These are phyloP conservation scores for Seriola aureovittata DNA, from an alignment of 2,113 vertebrate species.

Conservation along the genomic window DNA sequence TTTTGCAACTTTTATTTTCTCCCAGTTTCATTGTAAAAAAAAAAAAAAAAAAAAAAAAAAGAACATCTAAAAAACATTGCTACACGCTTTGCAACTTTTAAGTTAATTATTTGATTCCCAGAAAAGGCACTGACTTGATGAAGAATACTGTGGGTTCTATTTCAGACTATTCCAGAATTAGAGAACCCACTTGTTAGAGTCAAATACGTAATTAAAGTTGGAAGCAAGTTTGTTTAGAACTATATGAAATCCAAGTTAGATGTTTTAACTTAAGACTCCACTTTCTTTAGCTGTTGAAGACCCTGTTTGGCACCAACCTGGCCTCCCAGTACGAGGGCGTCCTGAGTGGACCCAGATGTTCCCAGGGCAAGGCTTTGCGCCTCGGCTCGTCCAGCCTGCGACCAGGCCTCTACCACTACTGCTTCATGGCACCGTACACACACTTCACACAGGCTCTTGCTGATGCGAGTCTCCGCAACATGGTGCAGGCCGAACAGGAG, in stretches of 20 bases:
- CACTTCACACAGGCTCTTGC: conserved; percentile 98
- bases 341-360: conserved; percentile 89
- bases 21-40: no score
- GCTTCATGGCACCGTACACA: conserved; percentile 99
- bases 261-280: neutral
- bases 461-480: conserved; percentile 95
- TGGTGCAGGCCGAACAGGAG: conserved; percentile 96
- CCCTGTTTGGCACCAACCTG: conserved; percentile 97
- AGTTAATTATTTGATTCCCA: neutral
- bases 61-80: no score
- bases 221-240: no score
- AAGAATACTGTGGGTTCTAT: neutral
- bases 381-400: conserved; percentile 93
- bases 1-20: no score
- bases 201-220: no score
- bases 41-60: no score
- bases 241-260: neutral
- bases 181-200: no score
- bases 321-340: conserved; percentile 93
- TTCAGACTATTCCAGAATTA: no score
- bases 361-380: conserved; percentile 92
- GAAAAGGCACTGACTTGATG: neutral
- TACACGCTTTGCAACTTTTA: neutral
- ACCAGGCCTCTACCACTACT: conserved; percentile 97
- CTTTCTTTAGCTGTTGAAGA: conserved; percentile 90